Evolutionary conservation across 2,113 vertebrate species (phyloP).

Genomic region (Ceyx cyanopectus): DNA sequence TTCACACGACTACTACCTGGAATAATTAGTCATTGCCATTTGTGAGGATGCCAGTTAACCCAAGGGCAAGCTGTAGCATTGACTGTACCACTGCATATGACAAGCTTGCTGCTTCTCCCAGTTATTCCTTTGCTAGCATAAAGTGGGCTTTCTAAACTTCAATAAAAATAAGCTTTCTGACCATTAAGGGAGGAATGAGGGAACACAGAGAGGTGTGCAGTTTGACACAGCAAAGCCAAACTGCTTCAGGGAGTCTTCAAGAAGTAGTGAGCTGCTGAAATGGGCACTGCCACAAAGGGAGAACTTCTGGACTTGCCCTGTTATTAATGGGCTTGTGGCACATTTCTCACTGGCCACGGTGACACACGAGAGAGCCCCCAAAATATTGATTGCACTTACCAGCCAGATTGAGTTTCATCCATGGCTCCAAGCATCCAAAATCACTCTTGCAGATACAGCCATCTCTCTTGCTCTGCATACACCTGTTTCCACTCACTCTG

Average conservation of each 20-base stretch:
- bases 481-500: constrained; percentile 70
- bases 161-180: not conserved
- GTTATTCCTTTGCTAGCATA: not conserved
- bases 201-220: not conserved
- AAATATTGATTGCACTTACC: not conserved
- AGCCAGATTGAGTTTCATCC: constrained; percentile 13
- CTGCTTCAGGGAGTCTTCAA: not conserved
- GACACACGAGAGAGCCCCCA: not conserved
- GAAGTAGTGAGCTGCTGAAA: not conserved
- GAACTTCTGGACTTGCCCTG: not conserved
- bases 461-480: constrained; percentile 21
- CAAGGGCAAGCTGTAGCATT: not conserved
- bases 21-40: not conserved
- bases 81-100: not conserved
- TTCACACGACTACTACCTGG: not conserved
- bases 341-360: not conserved
- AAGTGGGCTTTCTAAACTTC: not conserved
- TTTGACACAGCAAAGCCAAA: not conserved
- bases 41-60: not conserved
- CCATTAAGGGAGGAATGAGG: not conserved
- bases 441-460: constrained; percentile 19
- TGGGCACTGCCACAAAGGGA: not conserved
- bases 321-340: not conserved
- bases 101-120: not conserved
- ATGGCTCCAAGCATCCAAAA: not conserved